Evolutionary conservation across 2,113 vertebrate genomes (phyloP).

Genomic region (Lagopus leucura): DNA sequence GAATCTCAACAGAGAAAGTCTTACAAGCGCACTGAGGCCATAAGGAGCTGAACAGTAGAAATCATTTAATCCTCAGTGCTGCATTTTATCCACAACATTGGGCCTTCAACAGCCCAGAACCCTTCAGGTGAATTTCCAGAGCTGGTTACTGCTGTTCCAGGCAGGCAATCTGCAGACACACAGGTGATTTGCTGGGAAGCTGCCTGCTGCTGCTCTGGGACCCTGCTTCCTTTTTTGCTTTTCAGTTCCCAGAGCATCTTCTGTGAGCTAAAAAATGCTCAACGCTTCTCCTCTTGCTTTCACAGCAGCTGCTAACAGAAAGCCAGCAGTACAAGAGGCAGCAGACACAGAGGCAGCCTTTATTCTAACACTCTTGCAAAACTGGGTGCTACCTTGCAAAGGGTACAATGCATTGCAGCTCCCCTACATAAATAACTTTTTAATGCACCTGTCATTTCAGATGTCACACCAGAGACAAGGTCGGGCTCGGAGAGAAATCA

Average conservation of each 20-base stretch:
- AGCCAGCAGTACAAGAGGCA: not conserved
- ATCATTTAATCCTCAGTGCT: not conserved
- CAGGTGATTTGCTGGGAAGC: not conserved
- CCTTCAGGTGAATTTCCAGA: not conserved
- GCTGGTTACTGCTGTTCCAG: not conserved
- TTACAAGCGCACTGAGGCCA: not conserved
- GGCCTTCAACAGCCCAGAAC: slow-evolving; percentile 45
- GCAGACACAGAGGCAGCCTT: not conserved
- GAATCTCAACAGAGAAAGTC: not conserved
- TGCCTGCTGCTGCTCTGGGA: not conserved
- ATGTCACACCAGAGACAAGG: slow-evolving; percentile 65
- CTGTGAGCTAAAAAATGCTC: not conserved
- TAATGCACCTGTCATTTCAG: slow-evolving; percentile 73
- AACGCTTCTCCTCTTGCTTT: not conserved
- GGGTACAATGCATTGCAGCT: not conserved
- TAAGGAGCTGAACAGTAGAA: slow-evolving; percentile 25
- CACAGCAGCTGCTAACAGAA: not conserved
- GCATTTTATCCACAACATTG: slow-evolving; percentile 52
- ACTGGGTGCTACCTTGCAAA: slow-evolving; percentile 18
- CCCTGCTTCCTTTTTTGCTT: not conserved
- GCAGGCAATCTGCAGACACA: not conserved
- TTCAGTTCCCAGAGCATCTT: not conserved
- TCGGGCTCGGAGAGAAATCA: slow-evolving; percentile 72
- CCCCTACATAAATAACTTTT: slow-evolving; percentile 63
- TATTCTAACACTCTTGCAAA: not conserved